Base-by-base conservation (phyloP, 2,113 vertebrate genomes). In the Coregonus clupeaformis region DNA sequence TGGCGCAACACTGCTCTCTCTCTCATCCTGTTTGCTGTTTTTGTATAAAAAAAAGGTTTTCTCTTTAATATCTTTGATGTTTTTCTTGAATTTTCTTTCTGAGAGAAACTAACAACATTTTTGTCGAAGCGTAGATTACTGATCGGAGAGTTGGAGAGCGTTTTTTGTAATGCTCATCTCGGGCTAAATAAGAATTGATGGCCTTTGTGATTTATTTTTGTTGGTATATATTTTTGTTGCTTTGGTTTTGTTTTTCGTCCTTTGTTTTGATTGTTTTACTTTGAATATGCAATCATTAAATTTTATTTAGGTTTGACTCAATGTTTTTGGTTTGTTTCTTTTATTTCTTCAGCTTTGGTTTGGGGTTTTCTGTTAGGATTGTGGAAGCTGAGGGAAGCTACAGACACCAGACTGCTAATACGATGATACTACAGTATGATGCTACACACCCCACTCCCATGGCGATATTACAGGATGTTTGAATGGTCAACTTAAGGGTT, bases 241-340 rank as follows among this genome's bases (percentile, higher is more conserved):
- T 95, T 94, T 92, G 93, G 93, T 92, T 94, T 93, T 93, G 94
- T 94, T 94, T 94, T 73, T 94, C 81, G 94, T 93, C 93, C 93
- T 96, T 96, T 90, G 90, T 96, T 90, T 97, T 94, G 92, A 91
- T 91, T 90, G 91, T 93, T 94, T 91, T 76, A 77, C 93, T 95
- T 96, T 96, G 93, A 94, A 93, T 94, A 95, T 95, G 94, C 94
- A 95, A 97, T 93, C 94, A 98, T 98, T 98, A 99, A 98, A 99
- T 98, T 97, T 97, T 94, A 90, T 96, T 99, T 98, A 90, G 91
- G 97, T 98, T 98, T 94, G 94, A 49, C 93, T 92, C 93, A 92
- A 95, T 77, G 90, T 96, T 97, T 97, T 94, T 85, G 93, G 96
- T 98, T 97, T 88, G 92, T 94, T 96, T 93, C 93, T 93, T 95